Conservation (phyloP, 2,888 invertebrate genomes). For the Nemotelus pantherinus region DNA sequence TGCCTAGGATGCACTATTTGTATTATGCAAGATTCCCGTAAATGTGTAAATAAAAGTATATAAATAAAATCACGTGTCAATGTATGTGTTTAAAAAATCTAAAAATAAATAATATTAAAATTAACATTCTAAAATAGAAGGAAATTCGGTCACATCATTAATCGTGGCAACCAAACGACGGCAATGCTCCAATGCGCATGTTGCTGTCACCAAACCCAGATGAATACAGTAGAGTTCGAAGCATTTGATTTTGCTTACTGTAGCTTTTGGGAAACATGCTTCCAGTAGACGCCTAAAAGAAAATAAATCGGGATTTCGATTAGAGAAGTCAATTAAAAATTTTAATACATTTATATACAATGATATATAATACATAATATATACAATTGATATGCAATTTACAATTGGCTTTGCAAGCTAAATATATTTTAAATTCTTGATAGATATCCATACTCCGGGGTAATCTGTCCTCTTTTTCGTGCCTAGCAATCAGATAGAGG, state of each 20-base stretch:
- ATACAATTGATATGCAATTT: too few species aligned
- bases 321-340: background rate
- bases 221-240: conserved; percentile 86
- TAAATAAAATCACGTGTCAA: too few species aligned
- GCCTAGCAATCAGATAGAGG: too few species aligned
- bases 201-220: conserved; percentile 81
- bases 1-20: too few species aligned
- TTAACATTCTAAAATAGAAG: conserved; percentile 37
- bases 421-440: too few species aligned
- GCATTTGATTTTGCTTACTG: conserved; percentile 72
- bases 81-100: too few species aligned
- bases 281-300: conserved; percentile 69
- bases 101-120: background rate
- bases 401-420: too few species aligned
- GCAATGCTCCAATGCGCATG: conserved; percentile 85
- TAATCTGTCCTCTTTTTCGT: too few species aligned
- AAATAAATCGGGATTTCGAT: background rate
- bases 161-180: conserved; percentile 79
- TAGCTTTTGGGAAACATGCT: conserved; percentile 73
- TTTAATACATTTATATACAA: background rate
- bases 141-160: conserved; percentile 59
- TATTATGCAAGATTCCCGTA: too few species aligned
- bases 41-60: too few species aligned
- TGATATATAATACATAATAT: background rate
- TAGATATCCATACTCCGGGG: too few species aligned